These are phyloP conservation scores for Myotis brandtii DNA, from an alignment of 2,113 vertebrate genomes.

Conservation along the genomic window DNA sequence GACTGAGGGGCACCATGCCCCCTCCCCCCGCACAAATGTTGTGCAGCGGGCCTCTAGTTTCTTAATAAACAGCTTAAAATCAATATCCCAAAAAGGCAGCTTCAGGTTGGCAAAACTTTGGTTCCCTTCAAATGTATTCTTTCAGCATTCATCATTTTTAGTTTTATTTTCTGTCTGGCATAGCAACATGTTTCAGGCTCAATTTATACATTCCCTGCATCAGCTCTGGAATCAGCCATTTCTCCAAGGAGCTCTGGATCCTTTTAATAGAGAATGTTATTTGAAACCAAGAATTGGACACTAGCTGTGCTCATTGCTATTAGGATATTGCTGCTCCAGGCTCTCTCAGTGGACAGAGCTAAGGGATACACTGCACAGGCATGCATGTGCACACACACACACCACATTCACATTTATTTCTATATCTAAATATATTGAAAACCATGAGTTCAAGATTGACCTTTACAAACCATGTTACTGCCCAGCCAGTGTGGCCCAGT, in stretches of 20 bases:
- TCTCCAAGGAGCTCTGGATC: slow-evolving; percentile 38
- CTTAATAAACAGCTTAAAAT: background rate
- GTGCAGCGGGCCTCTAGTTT: background rate
- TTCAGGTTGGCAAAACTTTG: background rate
- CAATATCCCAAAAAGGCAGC: background rate
- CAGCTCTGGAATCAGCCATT: slow-evolving; percentile 2
- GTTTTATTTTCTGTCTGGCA: background rate
- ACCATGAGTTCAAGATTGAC: background rate
- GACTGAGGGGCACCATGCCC: too few relatives aligned
- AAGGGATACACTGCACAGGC: background rate
- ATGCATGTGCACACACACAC: background rate
- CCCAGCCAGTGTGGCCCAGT: too few relatives aligned
- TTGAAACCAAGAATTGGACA: slow-evolving; percentile 19
- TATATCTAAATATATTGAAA: slow-evolving; percentile 5
- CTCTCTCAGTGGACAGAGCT: background rate
- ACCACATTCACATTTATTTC: background rate
- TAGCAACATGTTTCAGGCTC: background rate
- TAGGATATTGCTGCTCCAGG: background rate
- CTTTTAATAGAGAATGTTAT: background rate
- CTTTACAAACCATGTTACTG: background rate
- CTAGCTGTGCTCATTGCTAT: background rate
- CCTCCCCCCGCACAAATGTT: too few relatives aligned
- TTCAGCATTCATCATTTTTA: background rate
- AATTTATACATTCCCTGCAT: background rate
- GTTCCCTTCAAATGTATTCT: background rate